Percentiles rank a stretch among this genome's conserved stretches.
These are phyloP conservation scores for Battus philenor DNA, from an alignment of 1,140 invertebrate genomes.

Conservation along the genomic window DNA sequence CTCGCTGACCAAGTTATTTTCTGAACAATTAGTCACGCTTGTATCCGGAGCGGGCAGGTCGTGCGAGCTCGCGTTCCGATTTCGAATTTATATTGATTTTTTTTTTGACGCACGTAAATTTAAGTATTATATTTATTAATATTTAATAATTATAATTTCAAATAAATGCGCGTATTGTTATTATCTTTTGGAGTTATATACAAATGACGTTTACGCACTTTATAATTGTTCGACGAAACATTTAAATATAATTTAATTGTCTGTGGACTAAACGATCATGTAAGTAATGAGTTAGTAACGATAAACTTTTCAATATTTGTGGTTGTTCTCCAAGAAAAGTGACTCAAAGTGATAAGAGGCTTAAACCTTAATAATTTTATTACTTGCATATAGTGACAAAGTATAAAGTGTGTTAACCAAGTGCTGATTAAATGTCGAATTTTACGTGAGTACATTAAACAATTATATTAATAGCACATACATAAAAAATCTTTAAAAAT, in stretches of 20 bases:
- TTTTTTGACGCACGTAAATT: background rate
- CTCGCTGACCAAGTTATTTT: constrained; percentile 70
- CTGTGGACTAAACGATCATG: too few relatives aligned
- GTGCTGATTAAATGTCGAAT: background rate
- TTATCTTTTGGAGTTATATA: too few relatives aligned
- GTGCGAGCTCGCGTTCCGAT: constrained; percentile 22
- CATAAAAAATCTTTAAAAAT: background rate
- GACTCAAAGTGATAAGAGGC: too few relatives aligned
- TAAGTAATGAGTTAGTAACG: too few relatives aligned
- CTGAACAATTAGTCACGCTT: constrained; percentile 70
- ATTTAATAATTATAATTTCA: background rate
- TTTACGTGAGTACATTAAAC: background rate
- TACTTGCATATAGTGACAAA: background rate
- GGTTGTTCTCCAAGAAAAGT: background rate
- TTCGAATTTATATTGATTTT: constrained; percentile 16
- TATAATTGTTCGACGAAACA: too few relatives aligned
- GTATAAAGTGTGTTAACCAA: background rate
- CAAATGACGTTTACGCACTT: too few relatives aligned
- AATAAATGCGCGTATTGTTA: too few relatives aligned
- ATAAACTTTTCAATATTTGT: background rate
- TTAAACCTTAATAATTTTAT: constrained; percentile 13
- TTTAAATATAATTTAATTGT: too few relatives aligned
- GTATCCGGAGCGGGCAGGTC: constrained; percentile 56
- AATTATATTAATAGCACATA: background rate
- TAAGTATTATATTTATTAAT: background rate